Evolutionary conservation across 2,113 vertebrate genomes (phyloP).

Genomic region (Holacanthus passer): DNA sequence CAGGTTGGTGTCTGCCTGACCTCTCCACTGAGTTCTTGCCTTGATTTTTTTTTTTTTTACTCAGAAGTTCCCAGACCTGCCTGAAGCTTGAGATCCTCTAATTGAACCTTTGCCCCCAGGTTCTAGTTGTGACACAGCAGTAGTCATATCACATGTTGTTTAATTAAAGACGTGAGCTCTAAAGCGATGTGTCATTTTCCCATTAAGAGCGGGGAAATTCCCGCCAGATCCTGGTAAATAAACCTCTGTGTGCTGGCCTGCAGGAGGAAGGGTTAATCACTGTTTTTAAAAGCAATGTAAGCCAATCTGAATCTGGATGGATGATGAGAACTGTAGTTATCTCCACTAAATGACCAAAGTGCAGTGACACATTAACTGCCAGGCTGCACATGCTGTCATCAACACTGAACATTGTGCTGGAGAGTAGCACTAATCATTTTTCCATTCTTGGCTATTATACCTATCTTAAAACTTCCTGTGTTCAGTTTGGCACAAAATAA

Average conservation of each 20-base stretch:
- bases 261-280: background rate
- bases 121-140: background rate
- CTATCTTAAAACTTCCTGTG: background rate
- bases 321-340: conserved; percentile 11
- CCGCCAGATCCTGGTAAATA: background rate
- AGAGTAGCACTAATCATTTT: background rate
- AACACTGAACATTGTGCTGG: background rate
- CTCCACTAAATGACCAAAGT: background rate
- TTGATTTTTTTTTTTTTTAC: background rate
- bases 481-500: background rate
- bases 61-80: background rate
- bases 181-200: background rate
- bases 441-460: no score
- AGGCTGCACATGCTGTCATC: background rate
- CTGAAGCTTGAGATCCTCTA: background rate
- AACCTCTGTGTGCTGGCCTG: background rate
- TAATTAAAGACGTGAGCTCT: background rate
- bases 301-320: background rate
- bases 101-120: background rate
- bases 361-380: background rate
- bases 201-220: background rate
- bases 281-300: background rate
- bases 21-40: background rate
- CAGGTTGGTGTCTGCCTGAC: background rate
- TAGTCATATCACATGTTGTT: background rate